phyloP scores from a whole-genome alignment of 2,888 invertebrate genomes.

The Autographa gamma region DNA sequence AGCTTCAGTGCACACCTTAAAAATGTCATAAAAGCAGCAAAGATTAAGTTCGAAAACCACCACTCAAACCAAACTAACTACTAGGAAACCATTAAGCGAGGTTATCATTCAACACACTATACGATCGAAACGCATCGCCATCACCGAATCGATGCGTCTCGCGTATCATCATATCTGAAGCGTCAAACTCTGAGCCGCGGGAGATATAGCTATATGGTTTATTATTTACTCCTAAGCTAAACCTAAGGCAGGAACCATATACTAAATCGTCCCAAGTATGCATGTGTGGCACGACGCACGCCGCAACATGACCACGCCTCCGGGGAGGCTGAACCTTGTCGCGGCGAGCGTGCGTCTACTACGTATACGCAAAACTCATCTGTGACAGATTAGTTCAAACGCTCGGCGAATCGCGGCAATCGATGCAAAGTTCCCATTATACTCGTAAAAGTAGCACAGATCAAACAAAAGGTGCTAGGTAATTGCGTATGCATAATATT shows the following conservation, averaged over 20 bases:
- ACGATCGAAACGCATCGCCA: conserved; percentile 63
- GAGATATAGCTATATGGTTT: conserved; percentile 68
- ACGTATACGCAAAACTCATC: conserved; percentile 58
- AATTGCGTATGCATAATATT: conserved; percentile 60
- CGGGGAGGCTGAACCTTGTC: conserved; percentile 17
- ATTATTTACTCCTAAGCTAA: conserved; percentile 60
- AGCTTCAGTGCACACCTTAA: conserved; percentile 76
- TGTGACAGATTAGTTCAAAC: conserved; percentile 61
- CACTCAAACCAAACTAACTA: conserved; percentile 86
- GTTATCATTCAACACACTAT: conserved; percentile 79
- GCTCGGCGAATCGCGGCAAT: conserved; percentile 44
- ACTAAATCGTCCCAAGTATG: conserved; percentile 66
- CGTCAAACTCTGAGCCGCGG: conserved; percentile 68
- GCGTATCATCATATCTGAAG: conserved; percentile 75
- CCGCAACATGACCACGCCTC: conserved; percentile 19
- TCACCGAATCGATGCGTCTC: conserved; percentile 70
- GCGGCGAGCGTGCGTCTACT: conserved; percentile 46
- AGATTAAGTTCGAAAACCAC: conserved; percentile 83
- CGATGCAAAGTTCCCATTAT: conserved; percentile 51
- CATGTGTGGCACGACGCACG: conserved; percentile 57
- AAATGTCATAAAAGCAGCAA: conserved; percentile 79
- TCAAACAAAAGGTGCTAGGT: conserved; percentile 56
- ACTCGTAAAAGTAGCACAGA: conserved; percentile 56
- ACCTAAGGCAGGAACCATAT: conserved; percentile 66
- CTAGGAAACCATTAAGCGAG: conserved; percentile 83